Percentiles rank a stretch among this genome's conserved stretches.
phyloP scores from a whole-genome alignment of 2,888 invertebrate species.

The Eremobia ochroleuca region DNA sequence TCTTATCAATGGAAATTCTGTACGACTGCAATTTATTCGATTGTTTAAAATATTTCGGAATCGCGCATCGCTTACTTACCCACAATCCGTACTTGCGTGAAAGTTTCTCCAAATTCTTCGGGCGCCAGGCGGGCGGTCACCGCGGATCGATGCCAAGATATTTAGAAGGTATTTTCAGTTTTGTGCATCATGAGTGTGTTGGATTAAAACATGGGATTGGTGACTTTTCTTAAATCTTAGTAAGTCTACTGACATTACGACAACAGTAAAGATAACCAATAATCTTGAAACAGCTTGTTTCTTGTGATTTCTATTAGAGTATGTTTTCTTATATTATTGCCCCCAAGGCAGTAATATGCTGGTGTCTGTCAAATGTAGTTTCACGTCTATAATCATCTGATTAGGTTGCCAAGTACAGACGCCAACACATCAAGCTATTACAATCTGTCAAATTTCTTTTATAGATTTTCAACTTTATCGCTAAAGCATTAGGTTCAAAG shows the following conservation, averaged over 20 bases:
- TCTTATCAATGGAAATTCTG: too few relatives aligned
- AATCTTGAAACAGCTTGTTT: not conserved
- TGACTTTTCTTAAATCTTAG: not conserved
- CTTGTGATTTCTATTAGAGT: not conserved
- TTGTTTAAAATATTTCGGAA: not conserved
- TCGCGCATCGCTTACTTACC: not conserved
- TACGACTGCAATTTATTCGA: not conserved
- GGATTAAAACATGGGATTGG: not conserved
- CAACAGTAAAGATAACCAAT: not conserved
- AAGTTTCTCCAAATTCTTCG: slow-evolving; percentile 29
- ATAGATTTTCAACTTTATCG: too few relatives aligned
- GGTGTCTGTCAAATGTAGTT: too few relatives aligned
- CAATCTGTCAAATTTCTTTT: too few relatives aligned
- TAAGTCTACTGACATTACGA: not conserved
- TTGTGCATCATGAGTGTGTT: slow-evolving; percentile 5
- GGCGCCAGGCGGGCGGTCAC: slow-evolving; percentile 54
- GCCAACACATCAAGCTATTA: too few relatives aligned
- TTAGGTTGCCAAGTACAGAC: too few relatives aligned
- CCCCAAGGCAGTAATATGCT: too few relatives aligned
- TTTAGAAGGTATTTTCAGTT: slow-evolving; percentile 24
- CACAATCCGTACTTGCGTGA: not conserved
- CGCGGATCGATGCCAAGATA: slow-evolving; percentile 42
- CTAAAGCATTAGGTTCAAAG: too few relatives aligned
- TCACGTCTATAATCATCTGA: too few relatives aligned
- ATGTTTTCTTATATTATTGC: too few relatives aligned